A percentile compares a stretch with the other conserved stretches of the same genome.
Evolutionary conservation across 2,797 vertebrate species (phyloP).

Genomic region (Cryptoprocta ferox): DNA sequence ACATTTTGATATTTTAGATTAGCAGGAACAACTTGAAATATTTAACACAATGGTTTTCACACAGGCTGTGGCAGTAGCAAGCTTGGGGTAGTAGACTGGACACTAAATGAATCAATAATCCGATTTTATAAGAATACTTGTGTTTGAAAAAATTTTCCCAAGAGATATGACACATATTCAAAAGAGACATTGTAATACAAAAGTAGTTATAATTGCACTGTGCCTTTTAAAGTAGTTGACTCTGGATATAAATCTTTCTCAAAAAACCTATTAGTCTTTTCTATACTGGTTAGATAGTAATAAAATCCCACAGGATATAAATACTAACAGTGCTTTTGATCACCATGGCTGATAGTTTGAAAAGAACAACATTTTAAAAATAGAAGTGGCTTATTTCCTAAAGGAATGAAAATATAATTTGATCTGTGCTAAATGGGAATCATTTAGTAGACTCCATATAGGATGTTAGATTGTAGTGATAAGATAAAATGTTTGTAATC

Average conservation of each 20-base stretch:
- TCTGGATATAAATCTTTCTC: conserved; percentile 71
- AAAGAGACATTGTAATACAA: conserved; percentile 73
- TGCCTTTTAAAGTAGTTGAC: conserved; percentile 71
- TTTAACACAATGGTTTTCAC: conserved; percentile 62
- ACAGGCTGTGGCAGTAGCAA: conserved; percentile 63
- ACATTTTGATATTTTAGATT: neutral
- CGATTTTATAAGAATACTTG: conserved; percentile 72
- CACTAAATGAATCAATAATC: conserved; percentile 75
- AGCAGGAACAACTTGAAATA: conserved; percentile 44
- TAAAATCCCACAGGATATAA: conserved; percentile 70
- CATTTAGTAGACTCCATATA: neutral
- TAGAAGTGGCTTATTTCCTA: neutral
- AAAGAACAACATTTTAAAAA: conserved; percentile 47
- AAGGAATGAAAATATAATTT: conserved; percentile 28
- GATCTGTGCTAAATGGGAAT: conserved; percentile 36
- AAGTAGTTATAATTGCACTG: conserved; percentile 74
- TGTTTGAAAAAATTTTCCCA: conserved; percentile 54
- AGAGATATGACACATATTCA: conserved; percentile 67
- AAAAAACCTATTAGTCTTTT: conserved; percentile 80
- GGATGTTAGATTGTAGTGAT: neutral
- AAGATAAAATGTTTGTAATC: neutral
- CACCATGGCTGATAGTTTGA: conserved; percentile 55
- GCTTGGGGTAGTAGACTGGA: conserved; percentile 29
- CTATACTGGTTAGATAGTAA: conserved; percentile 64
- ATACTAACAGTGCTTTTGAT: conserved; percentile 52